Evolutionary conservation across 2,888 invertebrate species (phyloP), one percentile per base, ranked within the genome.

Genomic region (Drosophila flavopinicola): DNA sequence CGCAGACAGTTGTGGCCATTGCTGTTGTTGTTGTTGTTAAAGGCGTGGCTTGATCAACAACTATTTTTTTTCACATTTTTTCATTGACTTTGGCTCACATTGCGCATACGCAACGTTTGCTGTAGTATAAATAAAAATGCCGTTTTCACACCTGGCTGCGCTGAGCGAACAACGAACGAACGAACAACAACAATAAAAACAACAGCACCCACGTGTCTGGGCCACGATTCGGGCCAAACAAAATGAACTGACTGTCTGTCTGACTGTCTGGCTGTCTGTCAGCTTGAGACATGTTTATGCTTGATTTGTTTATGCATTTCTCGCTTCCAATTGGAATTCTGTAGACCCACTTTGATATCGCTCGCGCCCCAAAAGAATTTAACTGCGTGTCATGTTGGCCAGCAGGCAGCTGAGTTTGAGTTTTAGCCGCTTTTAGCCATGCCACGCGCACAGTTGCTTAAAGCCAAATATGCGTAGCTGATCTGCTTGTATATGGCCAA

Each of bases 261-360:
- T 32, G 24, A 13, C 33, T 27, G 35, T n/a, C n/a, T n/a, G n/a
- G n/a, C n/a, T 29, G 24, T 29, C 11, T 45, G 53, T 48, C 38
- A 45, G 56, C 24, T 32, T 41, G 25, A 35, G 60, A 57, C 52
- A 54, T 80, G 72, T 70, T 76, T 79, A 65, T 65, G 66, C 69
- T 70, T 66, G 75, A 85, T 85, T 84, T 83, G 83, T 83, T 85
- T 85, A 80, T 72, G 60, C 68, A 71, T 79, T 78, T 85, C 73
- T 78, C 80, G 82, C 82, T 74, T n/a, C n/a, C 77, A 76, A 85
- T 85, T 88, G 85, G 85, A 87, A 88, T 86, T 87, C 84, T 66
- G n/a, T 74, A 75, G 75, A 64, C 61, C 47, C 74, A 70, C 72
- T 68, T 75, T 66, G 75, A 67, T 73, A 56, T 33, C 65, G 38